phyloP scores from a whole-genome alignment of 2,113 vertebrate genomes.

The Natator depressus region DNA sequence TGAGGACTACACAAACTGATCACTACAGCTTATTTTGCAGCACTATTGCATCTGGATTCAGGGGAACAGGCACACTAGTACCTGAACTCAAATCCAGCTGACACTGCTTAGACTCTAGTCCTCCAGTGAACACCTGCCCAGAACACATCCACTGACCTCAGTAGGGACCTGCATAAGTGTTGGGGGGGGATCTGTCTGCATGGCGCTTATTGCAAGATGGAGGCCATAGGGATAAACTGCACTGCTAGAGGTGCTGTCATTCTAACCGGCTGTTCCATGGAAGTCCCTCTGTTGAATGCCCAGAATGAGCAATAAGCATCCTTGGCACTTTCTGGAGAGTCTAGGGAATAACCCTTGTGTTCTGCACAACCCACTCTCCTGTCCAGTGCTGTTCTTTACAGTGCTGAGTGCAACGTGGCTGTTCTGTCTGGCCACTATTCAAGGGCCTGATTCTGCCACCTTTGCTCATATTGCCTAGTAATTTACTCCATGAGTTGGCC shows the following conservation, averaged over 20 bases:
- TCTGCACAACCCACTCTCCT: not conserved
- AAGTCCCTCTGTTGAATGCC: not conserved
- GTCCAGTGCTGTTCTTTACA: not conserved
- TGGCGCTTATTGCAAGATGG: not conserved
- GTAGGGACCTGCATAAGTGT: not conserved
- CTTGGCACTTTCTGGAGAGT: rapidly evolving
- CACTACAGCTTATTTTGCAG: not conserved
- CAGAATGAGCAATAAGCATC: not conserved
- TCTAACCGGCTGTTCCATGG: not conserved
- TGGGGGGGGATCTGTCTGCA: not conserved
- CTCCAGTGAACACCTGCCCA: not conserved
- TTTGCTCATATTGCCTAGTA: not conserved
- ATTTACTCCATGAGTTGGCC: not conserved
- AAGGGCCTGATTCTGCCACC: not conserved
- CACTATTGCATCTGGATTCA: not conserved
- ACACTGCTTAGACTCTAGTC: not conserved
- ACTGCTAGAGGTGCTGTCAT: not conserved
- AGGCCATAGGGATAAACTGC: not conserved
- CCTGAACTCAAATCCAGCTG: not conserved
- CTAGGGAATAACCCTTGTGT: rapidly evolving
- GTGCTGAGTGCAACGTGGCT: not conserved
- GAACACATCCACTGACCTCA: not conserved
- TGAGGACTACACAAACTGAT: not conserved
- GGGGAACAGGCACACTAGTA: not conserved
- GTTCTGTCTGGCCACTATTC: not conserved